Percentiles rank a stretch among this genome's conserved stretches.
Evolutionary conservation across 1,140 invertebrate species (phyloP).

Genomic region (Hirudo medicinalis): DNA sequence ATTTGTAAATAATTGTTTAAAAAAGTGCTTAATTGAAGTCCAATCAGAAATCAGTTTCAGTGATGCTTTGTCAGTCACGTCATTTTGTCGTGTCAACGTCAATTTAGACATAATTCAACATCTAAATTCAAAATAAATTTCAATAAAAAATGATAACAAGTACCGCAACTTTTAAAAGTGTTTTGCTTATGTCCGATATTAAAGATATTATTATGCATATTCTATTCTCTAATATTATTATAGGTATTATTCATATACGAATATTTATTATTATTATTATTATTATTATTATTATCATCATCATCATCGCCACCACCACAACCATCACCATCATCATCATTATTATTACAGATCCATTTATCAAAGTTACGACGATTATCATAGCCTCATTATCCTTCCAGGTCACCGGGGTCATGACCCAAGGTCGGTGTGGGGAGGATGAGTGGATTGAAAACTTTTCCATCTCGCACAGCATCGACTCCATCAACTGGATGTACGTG

Average conservation of each 20-base stretch:
- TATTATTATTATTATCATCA: not conserved
- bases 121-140: too few relatives aligned
- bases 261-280: conserved; percentile 5
- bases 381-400: not conserved
- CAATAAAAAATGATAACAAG: too few relatives aligned
- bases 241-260: not conserved
- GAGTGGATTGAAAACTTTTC: conserved; percentile 37
- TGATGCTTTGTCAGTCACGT: too few relatives aligned
- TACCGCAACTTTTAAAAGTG: conserved; percentile 27
- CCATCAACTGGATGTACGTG: conserved; percentile 36
- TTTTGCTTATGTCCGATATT: not conserved
- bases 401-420: conserved; percentile 33
- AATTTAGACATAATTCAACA: too few relatives aligned
- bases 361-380: not conserved
- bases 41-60: too few relatives aligned
- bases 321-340: not conserved
- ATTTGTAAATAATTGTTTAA: too few relatives aligned
- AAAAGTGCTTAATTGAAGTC: too few relatives aligned
- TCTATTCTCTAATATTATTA: not conserved
- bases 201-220: not conserved
- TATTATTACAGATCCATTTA: not conserved
- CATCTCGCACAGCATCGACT: conserved; percentile 37
- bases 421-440: conserved; percentile 35
- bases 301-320: too few relatives aligned
- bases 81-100: too few relatives aligned